A percentile compares a stretch with the other conserved stretches of the same genome.
Evolutionary conservation across 1,140 invertebrate species (phyloP).

Genomic region (Drosophila watanabei): DNA sequence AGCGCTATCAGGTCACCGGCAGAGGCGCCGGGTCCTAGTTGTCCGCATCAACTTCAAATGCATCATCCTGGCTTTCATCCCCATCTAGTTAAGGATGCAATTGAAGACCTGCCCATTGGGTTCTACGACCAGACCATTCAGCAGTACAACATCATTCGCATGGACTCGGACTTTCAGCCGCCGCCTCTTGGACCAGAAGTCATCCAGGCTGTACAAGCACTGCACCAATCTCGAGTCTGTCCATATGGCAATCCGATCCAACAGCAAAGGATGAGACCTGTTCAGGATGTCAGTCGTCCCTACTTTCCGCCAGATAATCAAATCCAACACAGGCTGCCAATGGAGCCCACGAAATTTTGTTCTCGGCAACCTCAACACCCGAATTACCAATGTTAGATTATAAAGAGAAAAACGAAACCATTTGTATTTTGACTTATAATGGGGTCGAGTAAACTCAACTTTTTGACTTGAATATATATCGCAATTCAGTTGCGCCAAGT

Average conservation of each 20-base stretch:
- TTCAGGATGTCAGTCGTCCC: not conserved
- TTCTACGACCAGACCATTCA: conserved; percentile 51
- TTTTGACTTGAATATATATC: not conserved
- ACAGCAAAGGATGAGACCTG: not conserved
- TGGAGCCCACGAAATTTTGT: not conserved
- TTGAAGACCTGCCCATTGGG: not conserved
- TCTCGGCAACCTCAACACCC: not conserved
- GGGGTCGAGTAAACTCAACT: too few relatives aligned
- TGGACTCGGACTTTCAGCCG: conserved; percentile 34
- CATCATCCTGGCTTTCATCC: not conserved
- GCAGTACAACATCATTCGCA: conserved; percentile 39
- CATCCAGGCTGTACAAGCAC: not conserved
- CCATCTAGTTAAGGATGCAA: not conserved
- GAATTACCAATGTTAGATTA: conserved; percentile 4
- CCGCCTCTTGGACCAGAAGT: conserved; percentile 6
- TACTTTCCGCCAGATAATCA: not conserved
- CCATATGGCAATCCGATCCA: not conserved
- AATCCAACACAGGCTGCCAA: not conserved
- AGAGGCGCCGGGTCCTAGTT: not conserved
- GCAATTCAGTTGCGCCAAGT: conserved; percentile 2
- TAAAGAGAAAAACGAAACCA: not conserved
- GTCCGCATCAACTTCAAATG: not conserved
- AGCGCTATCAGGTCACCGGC: not conserved
- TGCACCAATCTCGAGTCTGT: not conserved
- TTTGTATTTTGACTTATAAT: too few relatives aligned